Evolutionary conservation across 2,113 vertebrate genomes (phyloP).

Genomic region (Hydrolagus affinis): DNA sequence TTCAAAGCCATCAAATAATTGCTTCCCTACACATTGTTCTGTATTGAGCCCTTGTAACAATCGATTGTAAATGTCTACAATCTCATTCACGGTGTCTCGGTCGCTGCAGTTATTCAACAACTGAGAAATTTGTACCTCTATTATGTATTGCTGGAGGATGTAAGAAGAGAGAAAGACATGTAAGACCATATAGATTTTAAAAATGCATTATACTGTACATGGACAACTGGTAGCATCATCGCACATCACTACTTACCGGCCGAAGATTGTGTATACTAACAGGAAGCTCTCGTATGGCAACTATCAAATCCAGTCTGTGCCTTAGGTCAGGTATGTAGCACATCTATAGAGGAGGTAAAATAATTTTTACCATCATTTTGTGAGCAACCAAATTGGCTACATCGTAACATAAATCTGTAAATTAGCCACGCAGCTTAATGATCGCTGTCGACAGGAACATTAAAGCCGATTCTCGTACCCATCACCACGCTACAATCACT

Average conservation of each 20-base stretch:
- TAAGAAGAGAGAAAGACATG: too few relatives aligned
- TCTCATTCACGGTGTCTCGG: not conserved
- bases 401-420: not conserved
- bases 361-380: not conserved
- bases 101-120: not conserved
- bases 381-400: not conserved
- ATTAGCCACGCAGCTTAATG: not conserved
- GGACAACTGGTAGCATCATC: not conserved
- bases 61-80: not conserved
- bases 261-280: slow-evolving; percentile 58
- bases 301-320: slow-evolving; percentile 59
- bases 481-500: too few relatives aligned
- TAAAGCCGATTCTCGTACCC: not conserved
- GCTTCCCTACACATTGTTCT: not conserved
- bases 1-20: not conserved
- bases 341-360: slow-evolving; percentile 52
- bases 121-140: not conserved
- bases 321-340: slow-evolving; percentile 67
- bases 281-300: slow-evolving; percentile 63
- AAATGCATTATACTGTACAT: not conserved
- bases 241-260: slow-evolving; percentile 50
- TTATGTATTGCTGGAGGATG: not conserved
- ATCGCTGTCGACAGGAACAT: not conserved
- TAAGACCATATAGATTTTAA: too few relatives aligned
- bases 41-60: not conserved